Evolutionary conservation across 2,888 invertebrate genomes (phyloP).

Genomic region (Tillus elongatus): DNA sequence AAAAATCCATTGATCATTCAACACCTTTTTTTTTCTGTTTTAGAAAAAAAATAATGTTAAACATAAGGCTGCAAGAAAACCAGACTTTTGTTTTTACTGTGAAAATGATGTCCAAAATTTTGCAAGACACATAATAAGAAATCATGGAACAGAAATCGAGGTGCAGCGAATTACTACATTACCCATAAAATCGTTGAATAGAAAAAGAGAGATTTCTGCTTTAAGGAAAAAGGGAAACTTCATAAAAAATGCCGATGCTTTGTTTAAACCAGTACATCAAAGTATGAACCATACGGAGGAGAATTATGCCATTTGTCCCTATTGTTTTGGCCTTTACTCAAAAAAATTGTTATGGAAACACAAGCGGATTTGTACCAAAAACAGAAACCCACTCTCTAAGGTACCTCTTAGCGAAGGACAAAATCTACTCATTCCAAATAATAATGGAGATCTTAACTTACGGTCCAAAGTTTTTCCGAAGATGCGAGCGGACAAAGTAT

Average conservation of each 20-base stretch:
- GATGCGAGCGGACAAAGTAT: conserved; percentile 16
- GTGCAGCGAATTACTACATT: conserved; percentile 11
- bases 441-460: conserved; percentile 7
- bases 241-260: conserved; percentile 10
- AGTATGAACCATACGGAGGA: neutral
- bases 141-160: conserved; percentile 13
- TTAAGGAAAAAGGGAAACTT: conserved; percentile 17
- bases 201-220: conserved; percentile 11
- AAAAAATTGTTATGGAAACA: conserved; percentile 12
- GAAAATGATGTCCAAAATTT: conserved; percentile 16
- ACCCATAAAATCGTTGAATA: neutral
- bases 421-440: conserved; percentile 1
- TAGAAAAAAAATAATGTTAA: conserved; percentile 4
- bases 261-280: conserved; percentile 12
- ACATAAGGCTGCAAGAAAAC: neutral
- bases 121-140: conserved; percentile 14
- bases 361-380: conserved; percentile 11
- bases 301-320: conserved; percentile 11
- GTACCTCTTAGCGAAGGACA: neutral
- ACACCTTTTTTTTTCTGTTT: no score
- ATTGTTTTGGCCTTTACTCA: conserved; percentile 14
- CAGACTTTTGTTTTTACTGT: conserved; percentile 15
- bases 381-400: neutral
- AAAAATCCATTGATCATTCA: no score
- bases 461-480: conserved; percentile 12